Evolutionary conservation across 2,797 vertebrate species (phyloP).

Genomic region (Agapornis canus): DNA sequence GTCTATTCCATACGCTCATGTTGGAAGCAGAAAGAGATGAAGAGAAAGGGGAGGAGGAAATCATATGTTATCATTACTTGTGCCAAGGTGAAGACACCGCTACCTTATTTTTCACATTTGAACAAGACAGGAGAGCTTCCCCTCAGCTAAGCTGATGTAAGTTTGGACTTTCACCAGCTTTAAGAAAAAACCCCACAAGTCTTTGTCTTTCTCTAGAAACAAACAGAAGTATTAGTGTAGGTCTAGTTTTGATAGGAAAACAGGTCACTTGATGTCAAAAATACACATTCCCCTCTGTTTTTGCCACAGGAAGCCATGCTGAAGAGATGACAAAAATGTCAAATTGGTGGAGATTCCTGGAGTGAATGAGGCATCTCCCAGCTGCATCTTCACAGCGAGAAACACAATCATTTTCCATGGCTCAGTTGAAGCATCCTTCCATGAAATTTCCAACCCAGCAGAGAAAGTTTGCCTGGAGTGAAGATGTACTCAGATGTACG

Average conservation of each 20-base stretch:
- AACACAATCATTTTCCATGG: slow-evolving; percentile 15
- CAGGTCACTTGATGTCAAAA: neutral
- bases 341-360: slow-evolving; percentile 1
- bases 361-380: neutral
- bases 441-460: slow-evolving; percentile 22
- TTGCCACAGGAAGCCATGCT: neutral
- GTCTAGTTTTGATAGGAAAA: slow-evolving; percentile 6
- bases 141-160: neutral
- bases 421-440: slow-evolving; percentile 13
- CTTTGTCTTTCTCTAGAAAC: neutral
- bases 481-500: neutral
- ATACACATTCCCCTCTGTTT: slow-evolving; percentile 13
- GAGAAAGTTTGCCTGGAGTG: slow-evolving; percentile 30
- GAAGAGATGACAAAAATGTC: slow-evolving; percentile 36
- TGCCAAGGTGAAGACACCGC: neutral
- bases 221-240: neutral
- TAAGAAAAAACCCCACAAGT: neutral
- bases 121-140: neutral
- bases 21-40: neutral
- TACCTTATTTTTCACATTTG: neutral
- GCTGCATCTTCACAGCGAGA: neutral
- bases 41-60: neutral
- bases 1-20: neutral
- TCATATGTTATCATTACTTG: neutral
- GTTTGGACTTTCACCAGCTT: neutral